A percentile compares a stretch with the other conserved stretches of the same genome.
Evolutionary conservation across 2,797 vertebrate genomes (phyloP).

Genomic region (Nyctibius grandis): DNA sequence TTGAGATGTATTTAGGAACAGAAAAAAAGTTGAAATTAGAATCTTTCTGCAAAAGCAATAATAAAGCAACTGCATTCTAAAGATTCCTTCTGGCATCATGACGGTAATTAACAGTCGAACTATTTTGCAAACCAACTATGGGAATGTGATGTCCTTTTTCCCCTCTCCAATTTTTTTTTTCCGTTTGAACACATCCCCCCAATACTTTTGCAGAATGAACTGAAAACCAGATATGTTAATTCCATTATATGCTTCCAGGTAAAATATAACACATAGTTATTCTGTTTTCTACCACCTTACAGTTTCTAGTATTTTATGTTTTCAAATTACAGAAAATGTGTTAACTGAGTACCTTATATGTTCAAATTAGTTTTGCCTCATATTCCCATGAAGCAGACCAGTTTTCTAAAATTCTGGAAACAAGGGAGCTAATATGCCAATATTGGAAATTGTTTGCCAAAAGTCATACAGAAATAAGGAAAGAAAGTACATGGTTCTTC

Average conservation of each 20-base stretch:
- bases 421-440: not conserved
- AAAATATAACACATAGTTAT: not conserved
- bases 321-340: not conserved
- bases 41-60: not conserved
- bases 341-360: not conserved
- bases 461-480: not conserved
- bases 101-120: not conserved
- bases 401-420: not conserved
- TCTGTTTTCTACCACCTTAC: not conserved
- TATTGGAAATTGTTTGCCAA: not conserved
- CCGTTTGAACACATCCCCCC: not conserved
- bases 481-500: not conserved
- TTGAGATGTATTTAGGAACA: not conserved
- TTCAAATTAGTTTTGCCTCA: not conserved
- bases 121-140: not conserved
- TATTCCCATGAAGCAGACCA: not conserved
- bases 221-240: not conserved
- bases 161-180: fast-evolving
- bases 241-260: not conserved
- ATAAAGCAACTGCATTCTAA: not conserved
- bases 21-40: not conserved
- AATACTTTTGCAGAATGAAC: not conserved
- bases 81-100: not conserved
- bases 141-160: not conserved
- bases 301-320: not conserved